phyloP scores from a whole-genome alignment of 2,797 vertebrate species.

The Odontamblyopus lacepedii region DNA sequence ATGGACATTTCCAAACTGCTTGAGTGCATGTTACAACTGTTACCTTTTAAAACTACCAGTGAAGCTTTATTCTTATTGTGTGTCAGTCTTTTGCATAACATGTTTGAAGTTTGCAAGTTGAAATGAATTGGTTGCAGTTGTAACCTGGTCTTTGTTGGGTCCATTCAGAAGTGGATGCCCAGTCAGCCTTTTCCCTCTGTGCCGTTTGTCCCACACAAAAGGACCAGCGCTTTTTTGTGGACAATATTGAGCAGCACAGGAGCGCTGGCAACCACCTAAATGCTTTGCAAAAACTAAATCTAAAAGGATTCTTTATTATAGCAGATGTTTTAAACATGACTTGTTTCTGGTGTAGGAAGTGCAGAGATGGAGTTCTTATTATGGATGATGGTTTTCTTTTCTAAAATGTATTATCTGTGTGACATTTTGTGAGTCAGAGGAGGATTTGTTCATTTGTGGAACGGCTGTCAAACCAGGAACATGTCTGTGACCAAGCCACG shows the following conservation, averaged over 20 bases:
- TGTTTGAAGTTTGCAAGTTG: slow-evolving; percentile 23
- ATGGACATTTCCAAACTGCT: not conserved
- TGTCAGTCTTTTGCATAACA: slow-evolving; percentile 10
- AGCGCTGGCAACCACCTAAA: slow-evolving; percentile 32
- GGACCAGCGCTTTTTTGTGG: slow-evolving; percentile 50
- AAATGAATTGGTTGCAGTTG: slow-evolving; percentile 6
- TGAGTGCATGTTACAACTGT: not conserved
- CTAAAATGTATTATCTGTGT: slow-evolving; percentile 31
- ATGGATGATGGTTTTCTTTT: slow-evolving; percentile 53
- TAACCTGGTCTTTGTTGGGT: slow-evolving; percentile 60
- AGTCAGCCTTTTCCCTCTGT: slow-evolving; percentile 72
- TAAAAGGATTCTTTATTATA: slow-evolving; percentile 38
- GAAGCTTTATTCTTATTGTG: not conserved
- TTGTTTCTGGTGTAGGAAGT: not conserved
- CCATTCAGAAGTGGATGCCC: slow-evolving; percentile 64
- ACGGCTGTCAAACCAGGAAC: slow-evolving; percentile 33
- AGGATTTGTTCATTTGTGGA: slow-evolving; percentile 17
- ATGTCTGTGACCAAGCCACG: slow-evolving; percentile 64
- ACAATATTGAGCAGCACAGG: slow-evolving; percentile 51
- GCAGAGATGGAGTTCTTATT: slow-evolving; percentile 45
- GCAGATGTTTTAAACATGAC: not conserved
- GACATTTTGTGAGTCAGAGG: slow-evolving; percentile 37
- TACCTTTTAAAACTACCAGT: not conserved
- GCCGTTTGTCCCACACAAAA: slow-evolving; percentile 58
- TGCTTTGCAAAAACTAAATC: slow-evolving; percentile 19